Base-by-base conservation (phyloP, 2,888 invertebrate genomes). In the Scaptomyza polygonia region DNA sequence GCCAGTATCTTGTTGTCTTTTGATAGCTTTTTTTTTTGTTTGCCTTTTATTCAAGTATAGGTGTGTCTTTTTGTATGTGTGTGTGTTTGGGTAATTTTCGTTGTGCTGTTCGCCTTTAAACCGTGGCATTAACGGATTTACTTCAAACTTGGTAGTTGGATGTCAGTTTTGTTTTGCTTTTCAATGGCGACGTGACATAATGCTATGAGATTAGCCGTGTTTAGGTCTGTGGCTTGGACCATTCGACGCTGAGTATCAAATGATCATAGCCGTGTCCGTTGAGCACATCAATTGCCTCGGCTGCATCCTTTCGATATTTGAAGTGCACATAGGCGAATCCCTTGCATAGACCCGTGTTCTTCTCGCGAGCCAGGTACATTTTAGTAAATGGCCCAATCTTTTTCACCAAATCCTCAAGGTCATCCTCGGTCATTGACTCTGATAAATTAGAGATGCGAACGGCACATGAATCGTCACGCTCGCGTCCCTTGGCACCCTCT, bases 261-360 rank as follows among this genome's bases (percentile, higher is more conserved):
- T 99, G 98, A 92, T 99, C 99, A 90, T 98, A 99, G 73, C 99
- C 98, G 91, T 97, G 96, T 0, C 98, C 98, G 89, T 98, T 96
- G 25, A 99, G 94, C 53, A 94, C 94, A 66, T 94, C 93, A 88
- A 99, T 98, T 61, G 99, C 99, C 81, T 96, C 95, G 4, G 97
- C 96, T 44, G 99, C 99, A 92, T 98, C 97, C 84, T 96, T 95
- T 83, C 96, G 94, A 79, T 95, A 95, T 91, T 97, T 97, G 93
- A 98, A 99, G 90, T 99, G 99, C 65, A 99, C 97, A 91, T 99
- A 99, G 8, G 99, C 99, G 92, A 99, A 99, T 68, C 99, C 99
- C 94, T 98, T 97, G 92, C 97, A 97, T 8, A 94, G 93, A 3
- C 96, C 96, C 61, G 96, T 96, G 72, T 93, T 94, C 92, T 97